These are phyloP conservation scores for Ptychobarbus kaznakovi DNA, from an alignment of 2,797 vertebrate genomes.

Conservation along the genomic window DNA sequence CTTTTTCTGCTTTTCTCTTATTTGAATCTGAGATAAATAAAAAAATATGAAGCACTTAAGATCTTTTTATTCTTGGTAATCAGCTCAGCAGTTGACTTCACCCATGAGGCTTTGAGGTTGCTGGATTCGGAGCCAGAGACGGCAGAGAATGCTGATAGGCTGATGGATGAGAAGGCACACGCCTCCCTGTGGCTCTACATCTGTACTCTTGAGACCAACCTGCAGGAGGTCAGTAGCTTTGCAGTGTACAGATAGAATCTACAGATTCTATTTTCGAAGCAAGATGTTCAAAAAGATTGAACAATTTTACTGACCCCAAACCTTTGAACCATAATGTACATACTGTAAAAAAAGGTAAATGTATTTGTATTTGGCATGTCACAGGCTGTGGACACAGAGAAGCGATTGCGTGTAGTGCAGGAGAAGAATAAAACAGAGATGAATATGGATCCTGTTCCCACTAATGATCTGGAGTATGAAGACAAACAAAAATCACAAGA, in stretches of 20 bases:
- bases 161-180: conserved; percentile 88
- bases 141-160: conserved; percentile 72
- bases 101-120: conserved; percentile 84
- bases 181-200: conserved; percentile 91
- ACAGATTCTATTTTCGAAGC: not conserved
- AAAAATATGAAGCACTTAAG: not conserved
- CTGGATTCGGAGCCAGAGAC: conserved; percentile 78
- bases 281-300: not conserved
- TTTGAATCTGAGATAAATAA: not conserved
- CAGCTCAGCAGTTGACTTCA: conserved; percentile 86
- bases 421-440: conserved; percentile 58
- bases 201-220: conserved; percentile 86
- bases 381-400: conserved; percentile 83
- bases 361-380: not conserved
- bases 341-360: not conserved
- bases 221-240: conserved; percentile 80
- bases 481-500: conserved; percentile 82
- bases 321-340: too few species aligned
- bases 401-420: conserved; percentile 68
- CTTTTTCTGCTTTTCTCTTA: not conserved
- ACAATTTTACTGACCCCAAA: not conserved
- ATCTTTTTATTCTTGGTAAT: conserved; percentile 11
- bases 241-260: not conserved
- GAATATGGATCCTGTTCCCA: conserved; percentile 76
- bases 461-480: conserved; percentile 91